phyloP scores from a whole-genome alignment of 2,113 vertebrate species.

The Centrocercus urophasianus region DNA sequence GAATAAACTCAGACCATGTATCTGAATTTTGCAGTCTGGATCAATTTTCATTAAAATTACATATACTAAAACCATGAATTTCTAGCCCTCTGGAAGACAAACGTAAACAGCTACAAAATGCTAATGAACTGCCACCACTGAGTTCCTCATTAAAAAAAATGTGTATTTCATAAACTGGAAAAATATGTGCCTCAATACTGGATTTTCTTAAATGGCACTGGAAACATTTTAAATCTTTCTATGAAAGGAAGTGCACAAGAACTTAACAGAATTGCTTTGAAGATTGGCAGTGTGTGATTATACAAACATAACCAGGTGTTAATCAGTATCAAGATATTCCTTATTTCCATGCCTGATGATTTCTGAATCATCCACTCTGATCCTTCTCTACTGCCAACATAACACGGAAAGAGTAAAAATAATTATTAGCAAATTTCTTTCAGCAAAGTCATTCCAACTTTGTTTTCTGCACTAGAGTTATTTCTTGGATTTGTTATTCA shows the following conservation, averaged over 20 bases:
- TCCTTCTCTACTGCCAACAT: background rate
- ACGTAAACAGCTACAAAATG: background rate
- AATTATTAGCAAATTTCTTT: background rate
- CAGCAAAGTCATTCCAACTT: background rate
- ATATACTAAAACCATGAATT: background rate
- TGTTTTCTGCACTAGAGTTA: background rate
- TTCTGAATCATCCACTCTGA: background rate
- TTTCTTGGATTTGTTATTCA: background rate
- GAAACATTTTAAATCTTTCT: background rate
- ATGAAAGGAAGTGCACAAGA: background rate
- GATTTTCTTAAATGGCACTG: background rate
- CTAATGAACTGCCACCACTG: background rate
- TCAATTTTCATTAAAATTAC: background rate
- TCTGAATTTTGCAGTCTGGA: background rate
- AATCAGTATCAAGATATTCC: background rate
- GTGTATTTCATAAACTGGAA: background rate
- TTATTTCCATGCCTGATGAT: background rate
- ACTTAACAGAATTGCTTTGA: background rate
- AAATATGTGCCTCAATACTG: background rate
- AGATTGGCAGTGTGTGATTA: background rate
- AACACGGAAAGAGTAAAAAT: background rate
- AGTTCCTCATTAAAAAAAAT: background rate
- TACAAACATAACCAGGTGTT: background rate
- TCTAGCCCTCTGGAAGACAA: background rate
- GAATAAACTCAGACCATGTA: background rate